Base-by-base conservation (phyloP, 2,113 vertebrate genomes). In the Macrotis lagotis region DNA sequence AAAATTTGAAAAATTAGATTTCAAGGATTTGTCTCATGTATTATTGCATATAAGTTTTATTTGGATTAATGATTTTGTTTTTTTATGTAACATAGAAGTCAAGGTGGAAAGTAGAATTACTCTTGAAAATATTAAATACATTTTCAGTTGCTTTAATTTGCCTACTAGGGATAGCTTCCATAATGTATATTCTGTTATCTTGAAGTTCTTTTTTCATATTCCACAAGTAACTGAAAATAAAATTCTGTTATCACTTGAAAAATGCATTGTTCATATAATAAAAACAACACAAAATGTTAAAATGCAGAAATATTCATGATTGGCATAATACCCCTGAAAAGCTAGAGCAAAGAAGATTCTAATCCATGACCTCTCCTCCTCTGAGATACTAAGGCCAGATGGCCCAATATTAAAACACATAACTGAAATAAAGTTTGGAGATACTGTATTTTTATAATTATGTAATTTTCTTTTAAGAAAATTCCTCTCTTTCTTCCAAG, bases 1-100 rank as follows among this genome's bases (percentile, higher is more conserved):
- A 44, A 26, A 52, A 55, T 93, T 53, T 91, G 25, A 94, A 93
- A 96, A 90, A 44, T 1, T 83, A 51, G 50, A 90, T 88, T 92
- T 88, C 14, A 94, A 50, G 91, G 66, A 44, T 8, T 0, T 59
- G 48, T 26, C 7, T 91, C 94, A 24, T 25, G 0, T 93, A n/a
- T 51, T 22, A 51, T 92, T 92, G 44, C 12, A 12, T 55, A 7
- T 2, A 9, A 50, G 90, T 92, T 74, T 74, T 74, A 74, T 92
- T 50, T 74, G 24, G 74, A 44, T 74, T 16, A 8, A 12, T 91
- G 19, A 59, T 25, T n/a, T 94, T 48, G 44, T 44, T 47, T 66
- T 93, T 2, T 1, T 53, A 83, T 91, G 44, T 53, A 90, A 12
- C 5, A 25, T 48, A 51, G 90, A 52, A 92, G 31, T 50, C 3